Evolutionary conservation across 2,113 vertebrate genomes (phyloP), one percentile per base, ranked within the genome.

Genomic region (Pardalotus punctatus): DNA sequence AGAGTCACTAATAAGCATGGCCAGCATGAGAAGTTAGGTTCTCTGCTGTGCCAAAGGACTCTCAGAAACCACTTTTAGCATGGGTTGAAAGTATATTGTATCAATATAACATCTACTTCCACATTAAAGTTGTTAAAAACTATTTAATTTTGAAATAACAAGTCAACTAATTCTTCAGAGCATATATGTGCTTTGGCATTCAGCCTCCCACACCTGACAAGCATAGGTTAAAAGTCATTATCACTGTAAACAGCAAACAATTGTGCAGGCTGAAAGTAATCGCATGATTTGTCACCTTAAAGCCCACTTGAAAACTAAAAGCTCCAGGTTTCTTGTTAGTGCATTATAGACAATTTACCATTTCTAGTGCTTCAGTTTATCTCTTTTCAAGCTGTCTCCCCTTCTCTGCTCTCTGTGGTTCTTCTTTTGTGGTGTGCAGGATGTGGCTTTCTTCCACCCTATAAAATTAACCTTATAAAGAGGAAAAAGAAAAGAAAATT

Each of bases 131-230:
- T 86, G 35, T 83, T 91, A 86, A 88, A 81, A 58, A 90, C 67
- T 80, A 77, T 77, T 90, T 91, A 57, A 77, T 77, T 80, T 80
- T 86, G 33, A 90, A 94, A 66, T 80, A 85, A 48, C 36, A 94
- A 86, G 81, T 93, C 62, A 93, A 38, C n/a, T 89, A 77, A 80
- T 90, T 94, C 45, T 95, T 87, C 71, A 67, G 82, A 62, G 35
- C 11, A 17, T 66, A 1, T 56, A 72, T 27, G 17, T 77, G 27
- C 66, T 88, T 65, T 88, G 62, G 71, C 42, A 91, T 77, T 93
- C 85, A 96, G 93, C 67, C 74, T 96, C 93, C 93, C 71, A 96
- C 93, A 95, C 47, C 81, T 93, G 88, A 95, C 71, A 96, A 93
- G 69, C 79, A 92, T 6, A 76, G 92, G 93, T 96, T 92, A 88